phyloP scores from a whole-genome alignment of 1,140 invertebrate species.

The Aphis gossypii region DNA sequence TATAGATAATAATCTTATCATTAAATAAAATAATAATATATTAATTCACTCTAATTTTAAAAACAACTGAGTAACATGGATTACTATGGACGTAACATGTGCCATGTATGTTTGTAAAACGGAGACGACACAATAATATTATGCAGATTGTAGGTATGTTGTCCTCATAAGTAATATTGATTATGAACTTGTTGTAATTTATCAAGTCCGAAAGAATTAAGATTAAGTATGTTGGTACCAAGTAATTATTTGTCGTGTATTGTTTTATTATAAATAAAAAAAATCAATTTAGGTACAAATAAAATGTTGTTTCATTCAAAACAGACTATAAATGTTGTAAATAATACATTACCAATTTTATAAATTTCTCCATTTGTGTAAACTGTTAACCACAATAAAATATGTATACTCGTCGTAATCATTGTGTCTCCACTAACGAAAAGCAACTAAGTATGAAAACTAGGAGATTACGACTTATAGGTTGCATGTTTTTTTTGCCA shows the following conservation, averaged over 20 bases:
- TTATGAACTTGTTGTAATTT: too few species aligned
- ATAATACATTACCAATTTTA: constrained; percentile 23
- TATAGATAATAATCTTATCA: neutral
- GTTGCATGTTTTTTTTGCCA: constrained; percentile 6
- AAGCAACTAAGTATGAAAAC: neutral
- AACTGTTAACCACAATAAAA: neutral
- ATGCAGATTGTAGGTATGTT: too few species aligned
- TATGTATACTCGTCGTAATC: neutral
- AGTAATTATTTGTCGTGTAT: neutral
- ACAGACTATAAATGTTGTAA: neutral
- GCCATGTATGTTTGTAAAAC: too few species aligned
- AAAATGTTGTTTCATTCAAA: neutral
- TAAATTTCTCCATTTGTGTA: neutral
- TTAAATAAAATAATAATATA: neutral
- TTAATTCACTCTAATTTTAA: neutral
- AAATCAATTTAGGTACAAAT: neutral
- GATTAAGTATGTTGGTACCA: neutral
- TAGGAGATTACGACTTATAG: neutral
- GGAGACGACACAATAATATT: too few species aligned
- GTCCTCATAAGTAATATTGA: too few species aligned
- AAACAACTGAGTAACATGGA: neutral
- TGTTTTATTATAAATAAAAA: neutral
- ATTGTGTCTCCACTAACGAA: neutral
- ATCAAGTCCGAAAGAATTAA: neutral
- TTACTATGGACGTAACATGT: neutral